Evolutionary conservation across 2,797 vertebrate genomes (phyloP).

Genomic region (Neostethus bicornis): DNA sequence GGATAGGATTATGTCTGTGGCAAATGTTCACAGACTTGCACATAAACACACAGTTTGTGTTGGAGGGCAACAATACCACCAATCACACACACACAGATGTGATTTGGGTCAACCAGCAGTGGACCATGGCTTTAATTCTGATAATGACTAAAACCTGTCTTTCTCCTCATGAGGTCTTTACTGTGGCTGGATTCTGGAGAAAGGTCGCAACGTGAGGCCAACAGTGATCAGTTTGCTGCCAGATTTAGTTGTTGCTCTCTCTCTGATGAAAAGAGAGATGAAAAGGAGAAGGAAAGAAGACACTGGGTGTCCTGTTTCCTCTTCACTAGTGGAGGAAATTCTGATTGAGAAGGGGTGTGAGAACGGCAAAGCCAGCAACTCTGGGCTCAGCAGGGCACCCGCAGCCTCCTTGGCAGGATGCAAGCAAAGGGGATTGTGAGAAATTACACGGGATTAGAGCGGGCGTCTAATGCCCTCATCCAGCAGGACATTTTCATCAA

Average conservation of each 20-base stretch:
- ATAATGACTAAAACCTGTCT: conserved; percentile 61
- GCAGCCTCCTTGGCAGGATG: conserved; percentile 81
- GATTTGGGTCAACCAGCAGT: conserved; percentile 65
- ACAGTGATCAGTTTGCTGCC: conserved; percentile 38
- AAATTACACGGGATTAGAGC: conserved; percentile 83
- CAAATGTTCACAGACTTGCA: conserved; percentile 50
- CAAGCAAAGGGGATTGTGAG: conserved; percentile 82
- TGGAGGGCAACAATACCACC: conserved; percentile 53
- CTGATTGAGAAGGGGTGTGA: conserved; percentile 72
- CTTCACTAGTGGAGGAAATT: conserved; percentile 58
- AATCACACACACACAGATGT: conserved; percentile 40
- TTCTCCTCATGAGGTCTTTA: conserved; percentile 27
- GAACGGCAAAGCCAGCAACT: conserved; percentile 67
- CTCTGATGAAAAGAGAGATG: conserved; percentile 55
- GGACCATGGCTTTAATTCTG: conserved; percentile 56
- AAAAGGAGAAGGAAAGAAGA: conserved; percentile 51
- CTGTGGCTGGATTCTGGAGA: conserved; percentile 16
- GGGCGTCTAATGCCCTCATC: conserved; percentile 78
- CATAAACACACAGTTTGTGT: conserved; percentile 32
- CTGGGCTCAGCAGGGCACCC: conserved; percentile 69
- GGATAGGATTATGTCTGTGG: conserved; percentile 57
- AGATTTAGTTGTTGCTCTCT: conserved; percentile 35
- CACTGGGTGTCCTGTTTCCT: conserved; percentile 62
- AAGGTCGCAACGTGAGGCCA: conserved; percentile 42
- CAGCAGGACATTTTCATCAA: conserved; percentile 80